Conservation (phyloP, 1,140 invertebrate species). For the Dinothrombium tinctorium region DNA sequence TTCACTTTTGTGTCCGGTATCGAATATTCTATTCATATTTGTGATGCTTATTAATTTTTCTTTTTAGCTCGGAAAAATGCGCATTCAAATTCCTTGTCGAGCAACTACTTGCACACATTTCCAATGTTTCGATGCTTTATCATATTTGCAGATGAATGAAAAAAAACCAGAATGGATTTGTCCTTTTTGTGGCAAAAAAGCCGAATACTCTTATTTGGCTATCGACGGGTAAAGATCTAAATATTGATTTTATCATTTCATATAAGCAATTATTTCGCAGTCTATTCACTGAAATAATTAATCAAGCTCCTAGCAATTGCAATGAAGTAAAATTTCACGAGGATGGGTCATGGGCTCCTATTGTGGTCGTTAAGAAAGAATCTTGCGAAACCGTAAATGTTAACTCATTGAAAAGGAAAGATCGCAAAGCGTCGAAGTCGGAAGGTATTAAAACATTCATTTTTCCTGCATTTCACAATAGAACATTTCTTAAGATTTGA, state of each 20-base stretch:
- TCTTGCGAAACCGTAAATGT: neutral
- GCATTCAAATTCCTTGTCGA: constrained; percentile 71
- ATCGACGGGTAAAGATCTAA: constrained; percentile 44
- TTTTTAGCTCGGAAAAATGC: constrained; percentile 79
- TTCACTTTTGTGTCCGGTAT: constrained; percentile 46
- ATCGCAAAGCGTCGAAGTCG: neutral
- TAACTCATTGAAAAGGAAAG: neutral
- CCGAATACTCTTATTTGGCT: constrained; percentile 64
- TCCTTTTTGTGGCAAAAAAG: constrained; percentile 80
- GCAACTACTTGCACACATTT: constrained; percentile 73
- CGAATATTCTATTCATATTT: neutral
- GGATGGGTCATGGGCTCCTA: constrained; percentile 67
- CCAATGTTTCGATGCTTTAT: constrained; percentile 87
- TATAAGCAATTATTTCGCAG: constrained; percentile 31
- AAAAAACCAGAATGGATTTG: constrained; percentile 93
- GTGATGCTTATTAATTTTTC: constrained; percentile 6
- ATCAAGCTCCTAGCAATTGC: constrained; percentile 17
- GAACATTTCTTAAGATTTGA: neutral
- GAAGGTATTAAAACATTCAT: neutral
- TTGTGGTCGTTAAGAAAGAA: constrained; percentile 27
- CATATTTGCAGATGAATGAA: constrained; percentile 96
- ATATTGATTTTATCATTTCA: neutral
- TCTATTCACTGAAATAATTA: constrained; percentile 16
- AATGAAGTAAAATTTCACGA: constrained; percentile 60
- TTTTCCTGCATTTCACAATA: too few relatives aligned